Base-by-base conservation (phyloP, 2,888 invertebrate genomes). In the Chymomyza fuscimana region DNA sequence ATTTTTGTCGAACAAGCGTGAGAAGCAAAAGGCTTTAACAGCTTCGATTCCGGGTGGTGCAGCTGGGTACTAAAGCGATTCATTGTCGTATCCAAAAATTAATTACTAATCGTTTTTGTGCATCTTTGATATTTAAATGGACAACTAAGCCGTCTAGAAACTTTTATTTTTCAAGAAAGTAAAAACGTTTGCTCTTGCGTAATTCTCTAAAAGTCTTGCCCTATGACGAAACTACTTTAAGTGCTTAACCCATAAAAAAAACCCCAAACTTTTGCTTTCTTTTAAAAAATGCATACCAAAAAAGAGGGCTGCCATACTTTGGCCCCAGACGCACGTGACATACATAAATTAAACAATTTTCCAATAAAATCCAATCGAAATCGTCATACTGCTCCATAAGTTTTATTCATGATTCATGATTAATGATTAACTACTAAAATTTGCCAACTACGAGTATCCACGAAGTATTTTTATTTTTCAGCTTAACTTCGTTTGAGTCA, bases 181-280 rank as follows among this genome's bases (percentile, higher is more conserved):
- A 25, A 25, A 25, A 46, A 46, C 3, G 6, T 46, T 3, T 4
- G 6, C 73, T 80, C 81, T 79, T 80, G 73, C 79, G 72, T 58
- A 77, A 78, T 70, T 2, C 12, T 22, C 4, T 32, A 15, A 46
- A 22, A 22, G 7, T 54, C 9, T 22, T 22, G 50, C 5, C 16
- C 50, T 56, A 50, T 61, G 61, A 70, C 46, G 36, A 36, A 62
- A 56, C 61, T 70, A 72, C 80, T 32, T 32, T 7, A 25, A 25
- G 25, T 25, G 25, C 25, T 25, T 25, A 32, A 32, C 7, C 32
- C 32, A 32, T 36, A n/a, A n/a, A n/a, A 72, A 54, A 36, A 71
- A 12, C 22, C 15, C 50, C 52, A 65, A 52, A 65, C 81, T 81
- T 81, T 81, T 81, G 75, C 79, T 81, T 81, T 81, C 81, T 79